Conservation (phyloP, 2,797 vertebrate species). For the Cirrhinus mrigala region DNA sequence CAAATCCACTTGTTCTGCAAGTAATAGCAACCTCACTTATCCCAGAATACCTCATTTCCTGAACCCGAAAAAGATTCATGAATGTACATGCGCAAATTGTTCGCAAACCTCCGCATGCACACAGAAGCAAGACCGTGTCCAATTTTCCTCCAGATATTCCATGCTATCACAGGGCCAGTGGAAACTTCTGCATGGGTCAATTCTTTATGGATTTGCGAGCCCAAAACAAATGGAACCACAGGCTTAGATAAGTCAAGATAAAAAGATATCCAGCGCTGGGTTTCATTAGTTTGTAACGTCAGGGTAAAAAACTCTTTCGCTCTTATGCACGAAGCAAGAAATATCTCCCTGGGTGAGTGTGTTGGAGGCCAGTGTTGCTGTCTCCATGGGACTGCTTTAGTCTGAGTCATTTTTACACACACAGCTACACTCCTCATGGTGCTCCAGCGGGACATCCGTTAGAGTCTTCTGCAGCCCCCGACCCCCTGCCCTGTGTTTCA, state of each 20-base stretch:
- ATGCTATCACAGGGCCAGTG: constrained; percentile 4
- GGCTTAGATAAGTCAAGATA: constrained; percentile 40
- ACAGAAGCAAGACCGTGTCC: background rate
- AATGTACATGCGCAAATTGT: constrained; percentile 11
- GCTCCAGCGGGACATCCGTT: constrained; percentile 93
- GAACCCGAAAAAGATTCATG: background rate
- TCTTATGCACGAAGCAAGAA: constrained; percentile 32
- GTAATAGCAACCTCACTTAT: background rate
- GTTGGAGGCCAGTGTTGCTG: constrained; percentile 25
- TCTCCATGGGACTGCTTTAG: constrained; percentile 70
- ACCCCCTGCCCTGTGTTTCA: constrained; percentile 88
- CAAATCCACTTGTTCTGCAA: constrained; percentile 12
- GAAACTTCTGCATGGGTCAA: constrained; percentile 34
- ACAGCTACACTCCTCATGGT: constrained; percentile 96
- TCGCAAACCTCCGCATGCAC: background rate
- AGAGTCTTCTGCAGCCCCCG: constrained; percentile 91
- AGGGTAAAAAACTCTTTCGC: constrained; percentile 26
- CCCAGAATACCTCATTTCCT: constrained; percentile 32
- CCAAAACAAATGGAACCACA: constrained; percentile 7
- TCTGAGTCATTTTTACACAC: constrained; percentile 89
- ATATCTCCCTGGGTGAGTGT: constrained; percentile 44
- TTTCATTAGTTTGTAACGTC: constrained; percentile 34
- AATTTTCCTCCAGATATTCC: constrained; percentile 29
- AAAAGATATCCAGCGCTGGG: constrained; percentile 25
- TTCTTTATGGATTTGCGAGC: constrained; percentile 36